These are phyloP conservation scores for Pachypsylla venusta DNA, from an alignment of 1,140 invertebrate genomes.

Conservation along the genomic window DNA sequence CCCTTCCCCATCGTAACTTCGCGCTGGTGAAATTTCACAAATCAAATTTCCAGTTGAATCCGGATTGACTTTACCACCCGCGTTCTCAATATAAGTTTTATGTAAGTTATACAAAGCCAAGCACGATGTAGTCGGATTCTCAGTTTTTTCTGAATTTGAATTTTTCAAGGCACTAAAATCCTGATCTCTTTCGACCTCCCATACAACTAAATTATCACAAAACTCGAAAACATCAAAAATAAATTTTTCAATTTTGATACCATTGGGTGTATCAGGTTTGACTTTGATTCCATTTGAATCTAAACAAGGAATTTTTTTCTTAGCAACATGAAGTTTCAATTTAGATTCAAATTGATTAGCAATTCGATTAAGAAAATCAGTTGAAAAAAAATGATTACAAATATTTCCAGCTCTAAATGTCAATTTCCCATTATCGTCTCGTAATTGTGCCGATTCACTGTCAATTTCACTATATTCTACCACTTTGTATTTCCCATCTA, in stretches of 20 bases:
- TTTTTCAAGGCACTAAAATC: constrained; percentile 98
- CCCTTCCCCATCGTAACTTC: constrained; percentile 83
- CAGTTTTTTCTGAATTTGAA: constrained; percentile 63
- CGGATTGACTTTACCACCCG: constrained; percentile 53
- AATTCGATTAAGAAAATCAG: constrained; percentile 61
- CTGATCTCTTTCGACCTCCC: constrained; percentile 80
- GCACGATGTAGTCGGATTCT: constrained; percentile 76
- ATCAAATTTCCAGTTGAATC: constrained; percentile 41
- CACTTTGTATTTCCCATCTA: constrained; percentile 75
- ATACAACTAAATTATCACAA: constrained; percentile 75
- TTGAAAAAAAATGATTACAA: constrained; percentile 94
- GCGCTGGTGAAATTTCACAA: constrained; percentile 79
- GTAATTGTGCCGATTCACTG: constrained; percentile 62
- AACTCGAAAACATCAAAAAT: constrained; percentile 97
- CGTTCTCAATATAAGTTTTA: constrained; percentile 61
- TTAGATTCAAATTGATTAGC: constrained; percentile 45
- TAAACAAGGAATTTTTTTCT: constrained; percentile 90
- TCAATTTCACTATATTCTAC: constrained; percentile 98
- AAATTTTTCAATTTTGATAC: constrained; percentile 99
- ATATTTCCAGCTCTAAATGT: constrained; percentile 92
- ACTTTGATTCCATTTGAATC: constrained; percentile 52
- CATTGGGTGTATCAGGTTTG: constrained; percentile 72
- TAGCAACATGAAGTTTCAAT: constrained; percentile 84
- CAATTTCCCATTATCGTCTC: constrained; percentile 60
- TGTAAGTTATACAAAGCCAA: constrained; percentile 67